phyloP scores from a whole-genome alignment of 2,797 vertebrate genomes.

The Muscicapa striata region DNA sequence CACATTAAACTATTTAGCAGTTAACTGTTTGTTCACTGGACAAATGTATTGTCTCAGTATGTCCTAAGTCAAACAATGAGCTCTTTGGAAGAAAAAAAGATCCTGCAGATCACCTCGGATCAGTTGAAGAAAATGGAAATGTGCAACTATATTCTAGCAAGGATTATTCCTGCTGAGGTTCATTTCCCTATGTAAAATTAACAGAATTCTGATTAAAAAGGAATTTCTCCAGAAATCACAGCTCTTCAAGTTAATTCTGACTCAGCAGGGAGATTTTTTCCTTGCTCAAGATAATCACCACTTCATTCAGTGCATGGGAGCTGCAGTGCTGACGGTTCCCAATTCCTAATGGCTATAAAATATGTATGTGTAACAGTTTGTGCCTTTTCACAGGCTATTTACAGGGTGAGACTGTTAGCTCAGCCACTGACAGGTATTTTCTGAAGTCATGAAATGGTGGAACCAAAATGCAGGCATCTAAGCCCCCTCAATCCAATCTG shows the following conservation, averaged over 20 bases:
- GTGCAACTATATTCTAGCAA: background rate
- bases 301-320: background rate
- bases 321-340: background rate
- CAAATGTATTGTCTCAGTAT: background rate
- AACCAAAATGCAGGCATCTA: background rate
- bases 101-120: background rate
- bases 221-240: conserved; percentile 2
- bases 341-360: background rate
- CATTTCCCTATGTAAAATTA: background rate
- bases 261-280: background rate
- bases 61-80: background rate
- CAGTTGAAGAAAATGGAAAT: background rate
- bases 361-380: background rate
- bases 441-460: background rate
- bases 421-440: background rate
- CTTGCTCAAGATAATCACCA: background rate
- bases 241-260: background rate
- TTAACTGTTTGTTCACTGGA: background rate
- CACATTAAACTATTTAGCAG: background rate
- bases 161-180: background rate
- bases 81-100: background rate
- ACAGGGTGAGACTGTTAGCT: background rate
- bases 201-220: background rate
- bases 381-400: background rate
- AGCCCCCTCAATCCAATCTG: background rate